Conservation (phyloP, 2,797 vertebrate species). For the Notolepis coatsorum region DNA sequence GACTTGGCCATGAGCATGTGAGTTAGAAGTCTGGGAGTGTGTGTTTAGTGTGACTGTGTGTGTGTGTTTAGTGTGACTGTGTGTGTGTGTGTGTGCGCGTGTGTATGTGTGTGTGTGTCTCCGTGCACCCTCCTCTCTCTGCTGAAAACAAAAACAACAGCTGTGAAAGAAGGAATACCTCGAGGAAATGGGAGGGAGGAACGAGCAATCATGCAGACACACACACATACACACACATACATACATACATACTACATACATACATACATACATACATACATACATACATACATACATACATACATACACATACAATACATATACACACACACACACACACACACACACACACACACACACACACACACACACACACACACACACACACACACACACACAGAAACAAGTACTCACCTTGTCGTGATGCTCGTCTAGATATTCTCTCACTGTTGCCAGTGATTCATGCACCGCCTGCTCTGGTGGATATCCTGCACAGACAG, state of each 20-base stretch:
- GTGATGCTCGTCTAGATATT: conserved; percentile 87
- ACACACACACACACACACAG: background rate
- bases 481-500: conserved; percentile 84
- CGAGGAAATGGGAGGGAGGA: conserved; percentile 60
- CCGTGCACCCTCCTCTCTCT: conserved; percentile 52
- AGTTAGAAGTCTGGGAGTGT: conserved; percentile 41
- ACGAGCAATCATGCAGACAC: conserved; percentile 44
- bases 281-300: background rate
- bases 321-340: background rate
- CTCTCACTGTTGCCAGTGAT: conserved; percentile 82
- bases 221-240: background rate
- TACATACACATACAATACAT: conserved; percentile 30
- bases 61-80: conserved; percentile 48
- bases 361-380: background rate
- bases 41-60: background rate
- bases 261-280: background rate
- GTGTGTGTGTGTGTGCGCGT: conserved; percentile 23
- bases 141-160: conserved; percentile 76
- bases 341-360: conserved; percentile 15
- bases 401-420: conserved; percentile 80
- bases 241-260: background rate
- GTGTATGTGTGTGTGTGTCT: conserved; percentile 32
- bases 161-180: conserved; percentile 74
- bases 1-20: conserved; percentile 69
- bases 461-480: conserved; percentile 86